A percentile compares a stretch with the other conserved stretches of the same genome.
phyloP scores from a whole-genome alignment of 2,113 vertebrate genomes.

The Phainopepla nitens region DNA sequence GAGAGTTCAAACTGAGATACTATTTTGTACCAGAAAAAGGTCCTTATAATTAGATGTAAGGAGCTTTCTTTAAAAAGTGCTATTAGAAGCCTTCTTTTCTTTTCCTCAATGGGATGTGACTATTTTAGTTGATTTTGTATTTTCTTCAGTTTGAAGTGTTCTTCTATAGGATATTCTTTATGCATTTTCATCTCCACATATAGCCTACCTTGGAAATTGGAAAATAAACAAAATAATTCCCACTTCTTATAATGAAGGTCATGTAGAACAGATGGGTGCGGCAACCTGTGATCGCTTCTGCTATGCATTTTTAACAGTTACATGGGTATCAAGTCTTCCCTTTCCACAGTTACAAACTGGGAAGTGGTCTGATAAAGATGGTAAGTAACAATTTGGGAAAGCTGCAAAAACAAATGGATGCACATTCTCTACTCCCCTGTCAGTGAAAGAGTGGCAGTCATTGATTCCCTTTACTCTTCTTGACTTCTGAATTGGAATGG shows the following conservation, averaged over 20 bases:
- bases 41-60: not conserved
- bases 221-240: not conserved
- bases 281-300: not conserved
- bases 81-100: not conserved
- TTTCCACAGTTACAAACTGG: not conserved
- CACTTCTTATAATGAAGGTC: not conserved
- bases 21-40: not conserved
- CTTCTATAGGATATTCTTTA: not conserved
- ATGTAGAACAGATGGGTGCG: not conserved
- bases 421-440: not conserved
- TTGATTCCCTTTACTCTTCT: not conserved
- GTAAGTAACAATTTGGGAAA: not conserved
- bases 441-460: not conserved
- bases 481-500: not conserved
- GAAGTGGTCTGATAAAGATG: not conserved
- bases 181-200: not conserved
- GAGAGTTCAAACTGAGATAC: not conserved
- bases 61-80: fast-evolving
- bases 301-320: not conserved
- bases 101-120: not conserved
- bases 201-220: not conserved
- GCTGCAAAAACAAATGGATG: not conserved
- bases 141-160: not conserved
- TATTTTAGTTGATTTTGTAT: not conserved
- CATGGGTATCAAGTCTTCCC: not conserved